Evolutionary conservation across 2,888 invertebrate genomes (phyloP), one percentile per base, ranked within the genome.

Genomic region (Plagodis pulveraria): DNA sequence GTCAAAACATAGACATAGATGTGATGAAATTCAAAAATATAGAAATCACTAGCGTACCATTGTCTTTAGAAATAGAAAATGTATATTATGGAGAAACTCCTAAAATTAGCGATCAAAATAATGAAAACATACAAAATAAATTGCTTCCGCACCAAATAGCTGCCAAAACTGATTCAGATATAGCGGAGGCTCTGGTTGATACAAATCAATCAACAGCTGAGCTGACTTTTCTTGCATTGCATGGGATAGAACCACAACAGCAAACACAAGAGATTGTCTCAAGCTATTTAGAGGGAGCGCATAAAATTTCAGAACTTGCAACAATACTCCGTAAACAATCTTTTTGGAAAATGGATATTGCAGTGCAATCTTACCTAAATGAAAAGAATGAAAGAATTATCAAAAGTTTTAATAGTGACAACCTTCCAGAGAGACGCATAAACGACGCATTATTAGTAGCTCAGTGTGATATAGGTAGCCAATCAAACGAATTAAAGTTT

Each of bases 331-430:
- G 22, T 5, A 34, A 51, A 10, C n/a, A 11, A 36, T 56, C 57
- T 34, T 45, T 49, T 33, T 54, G 72, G 50, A 58, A 62, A 47
- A 32, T 86, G 11, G 76, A 87, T 50, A 65, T 91, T 48, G 81
- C 76, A 51, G 83, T 89, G 61, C 81, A 83, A 56, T 80, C 74
- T 12, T 83, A 78, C 44, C 1, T 69, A 6, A 78, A 81, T 56
- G 71, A 81, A 7, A 71, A 77, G 50, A 80, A 83, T 46, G 72
- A 81, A 66, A 76, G 67, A 62, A 63, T 78, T 45, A 55, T 89
- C 10, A 80, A 71, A 73, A 81, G 83, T 50, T 70, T 84, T 49
- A 74, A 83, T 41, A 55, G 73, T 10, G 56, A 59, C 0, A 62
- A 62, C 33, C 48, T 71, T 55, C 62, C 69, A n/a, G 45, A 63